phyloP scores from a whole-genome alignment of 1,140 invertebrate genomes.

The Mesaphorura yosii region DNA sequence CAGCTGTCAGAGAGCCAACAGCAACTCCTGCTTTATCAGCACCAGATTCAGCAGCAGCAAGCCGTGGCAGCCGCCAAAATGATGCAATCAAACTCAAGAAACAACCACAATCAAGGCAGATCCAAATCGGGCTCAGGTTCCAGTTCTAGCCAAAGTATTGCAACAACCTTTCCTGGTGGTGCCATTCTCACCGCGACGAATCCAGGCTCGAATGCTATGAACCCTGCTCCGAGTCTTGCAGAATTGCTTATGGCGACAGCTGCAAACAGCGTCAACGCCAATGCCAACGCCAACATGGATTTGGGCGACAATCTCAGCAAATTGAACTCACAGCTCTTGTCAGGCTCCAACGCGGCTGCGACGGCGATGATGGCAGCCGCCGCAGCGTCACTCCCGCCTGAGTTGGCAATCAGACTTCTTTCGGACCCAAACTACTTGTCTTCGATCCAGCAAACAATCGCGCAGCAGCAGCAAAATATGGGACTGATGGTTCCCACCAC shows the following conservation, averaged over 20 bases:
- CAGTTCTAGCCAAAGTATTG: too few relatives aligned
- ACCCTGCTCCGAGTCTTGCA: constrained; percentile 19
- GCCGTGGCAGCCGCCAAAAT: too few relatives aligned
- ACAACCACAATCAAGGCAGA: too few relatives aligned
- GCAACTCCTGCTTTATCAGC: neutral
- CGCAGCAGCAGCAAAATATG: constrained; percentile 35
- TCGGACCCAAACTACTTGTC: constrained; percentile 24
- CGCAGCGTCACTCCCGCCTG: constrained; percentile 15
- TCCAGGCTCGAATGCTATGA: too few relatives aligned
- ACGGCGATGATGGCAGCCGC: constrained; percentile 7
- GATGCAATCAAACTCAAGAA: too few relatives aligned
- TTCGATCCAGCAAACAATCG: constrained; percentile 18
- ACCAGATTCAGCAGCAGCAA: constrained; percentile 4
- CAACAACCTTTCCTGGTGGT: constrained; percentile 28
- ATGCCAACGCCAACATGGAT: too few relatives aligned
- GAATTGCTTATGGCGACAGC: constrained; percentile 27
- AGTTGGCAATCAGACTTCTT: constrained; percentile 24
- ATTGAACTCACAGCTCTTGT: constrained; percentile 25
- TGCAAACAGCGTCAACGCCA: too few relatives aligned
- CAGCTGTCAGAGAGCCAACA: neutral
- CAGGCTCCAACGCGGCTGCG: constrained; percentile 9
- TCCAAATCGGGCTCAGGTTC: too few relatives aligned
- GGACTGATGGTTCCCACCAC: constrained; percentile 39
- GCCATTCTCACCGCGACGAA: constrained; percentile 23
- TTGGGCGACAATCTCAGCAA: constrained; percentile 27